Conservation (phyloP, 2,888 invertebrate genomes). For the Argyra leucocephala region DNA sequence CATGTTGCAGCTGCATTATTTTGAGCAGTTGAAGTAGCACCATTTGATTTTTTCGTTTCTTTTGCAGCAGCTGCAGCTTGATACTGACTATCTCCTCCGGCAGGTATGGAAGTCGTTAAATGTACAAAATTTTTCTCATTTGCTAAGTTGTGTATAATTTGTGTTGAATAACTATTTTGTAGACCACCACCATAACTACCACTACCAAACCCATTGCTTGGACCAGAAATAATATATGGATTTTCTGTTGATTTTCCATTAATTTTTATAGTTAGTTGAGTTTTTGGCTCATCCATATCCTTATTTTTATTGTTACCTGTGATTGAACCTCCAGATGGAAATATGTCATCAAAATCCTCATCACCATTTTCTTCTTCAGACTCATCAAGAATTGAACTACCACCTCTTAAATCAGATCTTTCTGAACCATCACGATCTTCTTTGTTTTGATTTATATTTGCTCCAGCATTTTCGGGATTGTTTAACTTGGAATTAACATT, state of each 20-base stretch:
- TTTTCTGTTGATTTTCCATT: conserved; percentile 37
- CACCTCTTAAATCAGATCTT: neutral
- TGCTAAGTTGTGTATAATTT: conserved; percentile 51
- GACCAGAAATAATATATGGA: neutral
- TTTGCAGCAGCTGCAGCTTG: neutral
- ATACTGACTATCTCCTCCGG: conserved; percentile 9
- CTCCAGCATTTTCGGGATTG: conserved; percentile 19
- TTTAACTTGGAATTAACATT: conserved; percentile 18
- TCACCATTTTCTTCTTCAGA: conserved; percentile 16
- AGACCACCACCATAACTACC: conserved; percentile 29
- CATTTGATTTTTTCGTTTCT: conserved; percentile 6
- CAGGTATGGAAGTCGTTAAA: conserved; percentile 26
- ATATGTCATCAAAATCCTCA: conserved; percentile 18
- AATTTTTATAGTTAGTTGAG: conserved; percentile 30
- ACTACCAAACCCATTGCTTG: neutral
- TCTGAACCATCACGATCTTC: conserved; percentile 16
- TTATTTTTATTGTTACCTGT: conserved; percentile 9
- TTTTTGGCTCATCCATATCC: conserved; percentile 28
- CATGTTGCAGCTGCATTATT: conserved; percentile 46
- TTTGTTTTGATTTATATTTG: conserved; percentile 36
- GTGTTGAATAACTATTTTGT: conserved; percentile 44
- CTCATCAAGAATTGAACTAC: conserved; percentile 1
- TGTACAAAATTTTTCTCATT: conserved; percentile 48
- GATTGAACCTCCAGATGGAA: conserved; percentile 14
- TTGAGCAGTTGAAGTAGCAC: neutral